phyloP scores from a whole-genome alignment of 2,113 vertebrate species.

The Saimiri boliviensis region DNA sequence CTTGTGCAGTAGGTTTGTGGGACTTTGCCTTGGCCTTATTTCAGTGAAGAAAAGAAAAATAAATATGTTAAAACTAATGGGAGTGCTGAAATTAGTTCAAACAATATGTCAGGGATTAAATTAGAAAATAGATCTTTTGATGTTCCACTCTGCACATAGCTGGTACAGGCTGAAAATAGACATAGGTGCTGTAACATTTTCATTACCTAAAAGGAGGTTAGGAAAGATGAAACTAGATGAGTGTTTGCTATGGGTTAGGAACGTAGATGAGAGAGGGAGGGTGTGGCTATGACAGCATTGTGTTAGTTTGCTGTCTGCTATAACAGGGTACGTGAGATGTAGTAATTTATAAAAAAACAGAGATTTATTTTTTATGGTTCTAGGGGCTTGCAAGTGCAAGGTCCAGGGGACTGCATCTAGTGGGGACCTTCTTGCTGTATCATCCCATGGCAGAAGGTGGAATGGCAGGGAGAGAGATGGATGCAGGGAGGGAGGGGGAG shows the following conservation, averaged over 20 bases:
- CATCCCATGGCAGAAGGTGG: background rate
- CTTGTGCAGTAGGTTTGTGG: background rate
- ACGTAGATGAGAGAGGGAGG: background rate
- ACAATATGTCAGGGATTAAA: constrained; percentile 41
- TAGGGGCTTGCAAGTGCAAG: background rate
- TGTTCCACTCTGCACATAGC: background rate
- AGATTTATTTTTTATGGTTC: background rate
- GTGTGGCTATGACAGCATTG: background rate
- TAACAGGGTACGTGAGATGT: background rate
- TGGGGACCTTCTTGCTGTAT: background rate
- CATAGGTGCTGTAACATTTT: background rate
- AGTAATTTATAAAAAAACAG: background rate
- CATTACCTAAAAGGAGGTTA: background rate
- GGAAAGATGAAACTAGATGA: background rate
- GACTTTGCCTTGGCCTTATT: constrained; percentile 22
- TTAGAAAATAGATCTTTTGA: constrained; percentile 49
- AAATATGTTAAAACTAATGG: constrained; percentile 37
- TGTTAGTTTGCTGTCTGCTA: background rate
- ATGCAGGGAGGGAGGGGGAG: no score
- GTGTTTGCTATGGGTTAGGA: background rate
- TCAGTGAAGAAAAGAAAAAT: background rate
- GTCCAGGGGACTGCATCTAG: background rate
- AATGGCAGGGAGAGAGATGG: background rate
- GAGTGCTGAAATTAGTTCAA: constrained; percentile 57
- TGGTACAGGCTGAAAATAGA: constrained; percentile 42